phyloP scores from a whole-genome alignment of 2,113 vertebrate species.

The Theristicus caerulescens region DNA sequence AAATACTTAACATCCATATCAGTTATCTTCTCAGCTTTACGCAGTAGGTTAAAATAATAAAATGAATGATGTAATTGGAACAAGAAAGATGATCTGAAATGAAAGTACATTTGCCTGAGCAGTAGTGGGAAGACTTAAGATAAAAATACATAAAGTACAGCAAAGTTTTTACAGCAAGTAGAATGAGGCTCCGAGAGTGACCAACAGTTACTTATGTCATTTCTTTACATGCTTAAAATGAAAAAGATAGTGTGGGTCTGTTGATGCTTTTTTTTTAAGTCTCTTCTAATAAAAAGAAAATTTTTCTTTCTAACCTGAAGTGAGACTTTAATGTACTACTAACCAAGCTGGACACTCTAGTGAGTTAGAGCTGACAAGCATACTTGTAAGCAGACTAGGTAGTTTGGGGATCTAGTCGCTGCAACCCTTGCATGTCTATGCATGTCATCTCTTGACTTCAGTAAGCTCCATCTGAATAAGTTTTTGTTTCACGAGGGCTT shows the following conservation, averaged over 20 bases:
- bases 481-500: not conserved
- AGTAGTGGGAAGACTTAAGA: constrained; percentile 33
- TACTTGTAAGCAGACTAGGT: not conserved
- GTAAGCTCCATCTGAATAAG: not conserved
- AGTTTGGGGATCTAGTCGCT: not conserved
- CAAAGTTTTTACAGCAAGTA: not conserved
- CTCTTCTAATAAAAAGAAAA: not conserved
- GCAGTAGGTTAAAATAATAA: constrained; percentile 31
- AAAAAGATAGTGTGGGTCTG: not conserved
- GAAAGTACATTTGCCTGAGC: constrained; percentile 6
- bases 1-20: constrained; percentile 41
- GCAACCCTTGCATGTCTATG: not conserved
- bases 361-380: not conserved
- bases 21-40: constrained; percentile 57
- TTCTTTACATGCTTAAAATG: constrained; percentile 32
- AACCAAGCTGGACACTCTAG: not conserved
- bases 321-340: not conserved
- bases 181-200: not conserved
- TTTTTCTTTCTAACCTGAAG: not conserved
- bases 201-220: constrained; percentile 12
- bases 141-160: constrained; percentile 6
- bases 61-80: constrained; percentile 16
- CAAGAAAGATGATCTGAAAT: constrained; percentile 7
- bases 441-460: not conserved
- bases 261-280: not conserved